Conservation (phyloP, 1,140 invertebrate genomes). For the Plodia interpunctella region DNA sequence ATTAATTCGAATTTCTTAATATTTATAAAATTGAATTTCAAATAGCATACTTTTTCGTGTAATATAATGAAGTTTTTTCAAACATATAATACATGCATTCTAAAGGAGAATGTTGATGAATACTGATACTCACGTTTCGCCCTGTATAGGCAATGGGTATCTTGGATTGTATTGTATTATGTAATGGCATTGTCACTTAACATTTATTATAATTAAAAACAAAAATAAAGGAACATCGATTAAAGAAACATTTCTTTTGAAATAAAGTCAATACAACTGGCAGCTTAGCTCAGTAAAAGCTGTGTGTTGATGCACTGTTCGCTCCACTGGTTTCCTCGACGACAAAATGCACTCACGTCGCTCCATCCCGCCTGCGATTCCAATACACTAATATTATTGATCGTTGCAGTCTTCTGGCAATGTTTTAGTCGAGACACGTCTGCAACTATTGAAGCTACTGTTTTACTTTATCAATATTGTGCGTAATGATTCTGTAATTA, state of each 20-base stretch:
- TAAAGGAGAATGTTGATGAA: conserved; percentile 13
- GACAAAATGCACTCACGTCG: conserved; percentile 63
- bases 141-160: conserved; percentile 37
- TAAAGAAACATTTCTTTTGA: background rate
- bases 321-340: conserved; percentile 49
- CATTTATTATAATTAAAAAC: too few species aligned
- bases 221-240: too few species aligned
- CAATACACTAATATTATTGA: conserved; percentile 44
- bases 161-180: too few species aligned
- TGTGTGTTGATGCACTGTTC: conserved; percentile 42
- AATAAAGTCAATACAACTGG: background rate
- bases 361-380: conserved; percentile 37
- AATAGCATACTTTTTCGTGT: too few species aligned
- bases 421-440: background rate
- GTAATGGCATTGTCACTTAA: too few species aligned
- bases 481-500: too few species aligned
- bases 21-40: too few species aligned
- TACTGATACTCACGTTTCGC: conserved; percentile 13
- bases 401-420: conserved; percentile 13
- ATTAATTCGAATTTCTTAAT: too few species aligned
- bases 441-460: background rate
- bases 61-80: too few species aligned
- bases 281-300: conserved; percentile 34
- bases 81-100: background rate
- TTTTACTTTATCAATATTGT: background rate